Conservation (phyloP, 2,113 vertebrate species). For the Pandion haliaetus region DNA sequence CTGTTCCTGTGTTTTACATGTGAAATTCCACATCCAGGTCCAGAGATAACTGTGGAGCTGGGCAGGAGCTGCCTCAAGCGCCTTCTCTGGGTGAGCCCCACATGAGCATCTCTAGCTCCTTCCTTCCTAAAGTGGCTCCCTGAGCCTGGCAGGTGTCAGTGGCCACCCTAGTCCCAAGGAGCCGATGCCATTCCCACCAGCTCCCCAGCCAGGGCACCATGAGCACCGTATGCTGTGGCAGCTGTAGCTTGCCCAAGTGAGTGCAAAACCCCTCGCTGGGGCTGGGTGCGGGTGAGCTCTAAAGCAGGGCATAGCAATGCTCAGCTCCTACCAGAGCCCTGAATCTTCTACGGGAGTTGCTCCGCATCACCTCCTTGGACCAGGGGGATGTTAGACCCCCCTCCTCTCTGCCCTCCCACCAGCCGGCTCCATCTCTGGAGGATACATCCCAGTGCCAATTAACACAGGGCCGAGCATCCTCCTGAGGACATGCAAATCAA, state of each 20-base stretch:
- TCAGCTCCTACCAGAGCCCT: neutral
- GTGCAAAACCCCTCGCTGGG: neutral
- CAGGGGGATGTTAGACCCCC: neutral
- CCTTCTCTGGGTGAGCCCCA: neutral
- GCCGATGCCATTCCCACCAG: neutral
- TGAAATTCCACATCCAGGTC: neutral
- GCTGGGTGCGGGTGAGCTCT: neutral
- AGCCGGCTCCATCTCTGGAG: neutral
- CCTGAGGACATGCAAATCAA: neutral
- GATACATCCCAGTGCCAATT: neutral
- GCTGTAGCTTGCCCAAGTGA: neutral
- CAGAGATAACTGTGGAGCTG: neutral
- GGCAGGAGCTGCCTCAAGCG: neutral
- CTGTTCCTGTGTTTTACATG: neutral
- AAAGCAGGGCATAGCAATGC: neutral
- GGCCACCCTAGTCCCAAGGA: neutral
- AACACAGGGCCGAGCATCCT: neutral
- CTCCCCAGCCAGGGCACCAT: neutral
- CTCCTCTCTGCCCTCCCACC: neutral
- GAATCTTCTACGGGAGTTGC: neutral
- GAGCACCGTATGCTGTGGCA: neutral
- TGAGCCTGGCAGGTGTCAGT: neutral
- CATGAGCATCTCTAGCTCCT: accelerated
- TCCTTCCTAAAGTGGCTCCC: neutral
- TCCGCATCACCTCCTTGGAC: neutral